Percentiles rank a stretch among this genome's conserved stretches.
Evolutionary conservation across 2,113 vertebrate species (phyloP).

Genomic region (Perca schrenkii): DNA sequence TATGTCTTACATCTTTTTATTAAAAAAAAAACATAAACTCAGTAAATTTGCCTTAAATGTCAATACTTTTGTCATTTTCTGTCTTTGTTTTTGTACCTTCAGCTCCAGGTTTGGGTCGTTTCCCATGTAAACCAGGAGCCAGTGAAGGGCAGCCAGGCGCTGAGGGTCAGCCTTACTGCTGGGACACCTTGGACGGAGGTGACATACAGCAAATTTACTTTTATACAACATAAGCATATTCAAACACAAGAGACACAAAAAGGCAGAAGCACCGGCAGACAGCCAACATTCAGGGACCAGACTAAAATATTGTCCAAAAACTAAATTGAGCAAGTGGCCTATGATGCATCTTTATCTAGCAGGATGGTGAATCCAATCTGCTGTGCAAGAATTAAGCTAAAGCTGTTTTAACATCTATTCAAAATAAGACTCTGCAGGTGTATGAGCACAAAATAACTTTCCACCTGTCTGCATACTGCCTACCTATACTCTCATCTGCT

Average conservation of each 20-base stretch:
- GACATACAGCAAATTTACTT: constrained; percentile 45
- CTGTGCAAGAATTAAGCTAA: constrained; percentile 33
- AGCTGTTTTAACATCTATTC: constrained; percentile 29
- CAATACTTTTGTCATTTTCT: constrained; percentile 33
- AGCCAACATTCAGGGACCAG: constrained; percentile 7
- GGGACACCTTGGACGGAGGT: constrained; percentile 62
- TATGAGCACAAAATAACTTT: neutral
- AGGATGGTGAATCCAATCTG: neutral
- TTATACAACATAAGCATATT: constrained; percentile 39
- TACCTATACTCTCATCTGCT: constrained; percentile 8
- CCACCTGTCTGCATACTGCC: neutral
- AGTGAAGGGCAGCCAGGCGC: constrained; percentile 90
- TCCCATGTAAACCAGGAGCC: constrained; percentile 86
- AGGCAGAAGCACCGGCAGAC: constrained; percentile 33
- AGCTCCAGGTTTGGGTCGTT: constrained; percentile 78
- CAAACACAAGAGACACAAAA: constrained; percentile 26
- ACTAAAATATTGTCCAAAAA: constrained; percentile 4
- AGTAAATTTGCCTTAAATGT: constrained; percentile 38
- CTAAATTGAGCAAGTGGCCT: neutral
- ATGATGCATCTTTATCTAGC: constrained; percentile 33
- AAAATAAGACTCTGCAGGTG: constrained; percentile 25
- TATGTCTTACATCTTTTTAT: neutral
- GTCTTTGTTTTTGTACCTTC: constrained; percentile 70
- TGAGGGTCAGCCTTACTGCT: constrained; percentile 82
- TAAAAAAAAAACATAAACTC: neutral